A percentile compares a stretch with the other conserved stretches of the same genome.
phyloP scores from a whole-genome alignment of 2,797 vertebrate genomes.

The Aphelocoma californica region DNA sequence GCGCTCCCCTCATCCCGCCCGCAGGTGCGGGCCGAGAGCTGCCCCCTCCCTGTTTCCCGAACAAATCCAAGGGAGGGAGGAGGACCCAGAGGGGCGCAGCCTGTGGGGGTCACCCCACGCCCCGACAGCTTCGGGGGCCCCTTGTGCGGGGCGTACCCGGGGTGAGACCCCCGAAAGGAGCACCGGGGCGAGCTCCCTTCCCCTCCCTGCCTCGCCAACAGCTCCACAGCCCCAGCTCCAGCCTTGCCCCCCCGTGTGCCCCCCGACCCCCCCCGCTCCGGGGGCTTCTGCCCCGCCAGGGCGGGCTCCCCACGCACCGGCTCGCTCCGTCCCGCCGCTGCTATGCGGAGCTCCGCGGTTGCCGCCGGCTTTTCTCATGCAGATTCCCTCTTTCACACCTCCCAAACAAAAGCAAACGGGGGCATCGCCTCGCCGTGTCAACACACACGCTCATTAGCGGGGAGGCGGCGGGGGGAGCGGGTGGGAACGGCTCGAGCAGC shows the following conservation, averaged over 20 bases:
- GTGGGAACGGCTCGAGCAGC: constrained; percentile 4
- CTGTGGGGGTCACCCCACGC: not conserved
- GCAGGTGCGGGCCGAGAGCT: not conserved
- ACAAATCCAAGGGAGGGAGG: not conserved
- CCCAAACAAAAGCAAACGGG: constrained; percentile 82
- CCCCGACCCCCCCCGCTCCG: not conserved
- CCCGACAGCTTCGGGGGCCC: not conserved
- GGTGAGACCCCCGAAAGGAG: not conserved
- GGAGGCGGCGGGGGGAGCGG: not conserved
- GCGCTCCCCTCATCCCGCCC: not conserved
- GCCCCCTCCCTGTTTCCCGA: not conserved
- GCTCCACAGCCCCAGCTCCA: not conserved
- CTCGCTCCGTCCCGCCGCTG: not conserved
- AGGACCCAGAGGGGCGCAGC: not conserved
- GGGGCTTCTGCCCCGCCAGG: not conserved
- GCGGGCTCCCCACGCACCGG: constrained; percentile 18
- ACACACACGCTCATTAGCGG: constrained; percentile 78
- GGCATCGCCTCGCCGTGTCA: constrained; percentile 76
- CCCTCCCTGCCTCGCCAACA: not conserved
- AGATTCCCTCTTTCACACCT: constrained; percentile 80
- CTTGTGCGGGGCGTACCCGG: not conserved
- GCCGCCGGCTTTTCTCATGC: constrained; percentile 70
- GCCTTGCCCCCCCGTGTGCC: not conserved
- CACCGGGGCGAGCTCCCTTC: not conserved
- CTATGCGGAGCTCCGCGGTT: constrained; percentile 33